Base-by-base conservation (phyloP, 2,113 vertebrate genomes). In the Thunnus maccoyii region DNA sequence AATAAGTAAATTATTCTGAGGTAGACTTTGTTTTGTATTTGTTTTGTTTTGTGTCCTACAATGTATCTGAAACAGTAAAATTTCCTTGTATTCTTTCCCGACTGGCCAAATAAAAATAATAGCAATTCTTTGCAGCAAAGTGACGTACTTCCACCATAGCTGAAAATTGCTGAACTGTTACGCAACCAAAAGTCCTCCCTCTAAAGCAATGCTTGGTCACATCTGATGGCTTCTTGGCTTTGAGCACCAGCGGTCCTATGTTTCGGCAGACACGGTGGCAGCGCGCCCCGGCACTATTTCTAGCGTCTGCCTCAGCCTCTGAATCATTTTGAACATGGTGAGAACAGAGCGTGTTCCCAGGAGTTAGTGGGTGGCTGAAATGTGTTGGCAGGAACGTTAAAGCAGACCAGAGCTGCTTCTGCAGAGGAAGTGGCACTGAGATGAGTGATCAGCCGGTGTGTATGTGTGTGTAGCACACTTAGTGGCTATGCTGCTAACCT, bases 401-500 rank as follows among this genome's bases (percentile, higher is more conserved):
- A 84, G 82, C 71, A 74, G 79, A 89, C 76, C 58, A 84, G 84
- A 85, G 83, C 83, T 61, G 82, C 82, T 84, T 86, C 58, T 76
- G 56, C 81, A 83, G 80, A 85, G 80, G 76, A 90, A 86, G 88
- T 81, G 83, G 79, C 77, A 50, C 58, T 0, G 25, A 84, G 81
- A 82, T 75, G 80, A 88, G 55, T n/a, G 68, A 67, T 83, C 44
- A 57, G 46, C 62, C 54, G 51, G 52, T 41, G 55, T 16, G 48
- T 47, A 22, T 57, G 80, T 17, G 32, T 41, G 72, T 71, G 87
- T 50, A 65, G 85, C 61, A 48, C 20, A 22, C 67, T 86, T 65
- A 52, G 65, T 7, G 76, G 69, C 61, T 27, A 71, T 61, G 61
- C 54, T 72, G 75, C 95, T 95, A 75, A 99, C 98, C 96, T 99